phyloP scores from a whole-genome alignment of 2,888 invertebrate species.

The Pheosia gnoma region DNA sequence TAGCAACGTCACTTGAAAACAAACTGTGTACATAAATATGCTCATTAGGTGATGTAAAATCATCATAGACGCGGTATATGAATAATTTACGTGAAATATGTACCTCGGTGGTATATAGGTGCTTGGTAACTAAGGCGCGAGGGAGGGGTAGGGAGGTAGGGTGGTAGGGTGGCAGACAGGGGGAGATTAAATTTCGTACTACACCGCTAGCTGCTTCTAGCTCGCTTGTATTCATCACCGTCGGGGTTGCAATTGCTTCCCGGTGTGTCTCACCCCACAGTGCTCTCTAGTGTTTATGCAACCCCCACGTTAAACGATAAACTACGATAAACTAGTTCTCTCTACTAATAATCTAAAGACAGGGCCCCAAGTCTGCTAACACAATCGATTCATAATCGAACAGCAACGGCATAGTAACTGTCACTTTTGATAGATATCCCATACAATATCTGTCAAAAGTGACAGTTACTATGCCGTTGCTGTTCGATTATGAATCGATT shows the following conservation, averaged over 20 bases:
- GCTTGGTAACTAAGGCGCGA: conserved; percentile 39
- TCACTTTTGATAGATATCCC: no score
- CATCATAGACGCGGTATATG: conserved; percentile 55
- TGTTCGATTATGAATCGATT: no score
- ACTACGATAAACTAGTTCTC: background rate
- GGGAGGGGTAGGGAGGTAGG: conserved; percentile 39
- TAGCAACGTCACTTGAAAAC: conserved; percentile 49
- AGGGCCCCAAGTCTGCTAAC: no score
- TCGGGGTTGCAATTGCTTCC: conserved; percentile 73
- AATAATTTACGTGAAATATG: conserved; percentile 59
- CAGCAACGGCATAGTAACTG: no score
- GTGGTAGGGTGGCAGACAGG: conserved; percentile 72
- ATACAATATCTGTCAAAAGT: no score
- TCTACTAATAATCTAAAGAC: background rate
- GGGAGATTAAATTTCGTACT: conserved; percentile 81
- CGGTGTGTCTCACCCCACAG: conserved; percentile 54
- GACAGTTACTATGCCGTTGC: no score
- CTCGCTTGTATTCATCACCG: conserved; percentile 75
- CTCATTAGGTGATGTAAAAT: conserved; percentile 34
- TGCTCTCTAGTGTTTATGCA: conserved; percentile 11
- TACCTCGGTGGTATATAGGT: conserved; percentile 41
- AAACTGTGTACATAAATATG: conserved; percentile 2
- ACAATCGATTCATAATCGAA: no score
- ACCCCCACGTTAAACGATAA: background rate
- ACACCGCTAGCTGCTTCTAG: conserved; percentile 66